These are phyloP conservation scores for Ptilorrhoa leucosticta DNA, from an alignment of 2,113 vertebrate genomes.

Conservation along the genomic window DNA sequence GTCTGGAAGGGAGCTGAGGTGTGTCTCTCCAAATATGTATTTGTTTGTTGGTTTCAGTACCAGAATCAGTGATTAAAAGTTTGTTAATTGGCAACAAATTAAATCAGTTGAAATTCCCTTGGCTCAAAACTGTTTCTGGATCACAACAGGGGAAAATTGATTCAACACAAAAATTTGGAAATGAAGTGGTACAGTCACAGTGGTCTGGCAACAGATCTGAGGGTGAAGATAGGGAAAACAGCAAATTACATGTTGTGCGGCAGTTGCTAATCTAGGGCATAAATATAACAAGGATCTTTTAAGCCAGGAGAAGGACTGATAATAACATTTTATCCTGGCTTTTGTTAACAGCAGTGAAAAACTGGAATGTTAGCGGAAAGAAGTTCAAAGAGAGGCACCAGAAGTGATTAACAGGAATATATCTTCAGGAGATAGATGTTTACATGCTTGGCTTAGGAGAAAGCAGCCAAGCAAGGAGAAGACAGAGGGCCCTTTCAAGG, in stretches of 20 bases:
- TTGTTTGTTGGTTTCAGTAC: not conserved
- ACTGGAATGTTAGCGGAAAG: not conserved
- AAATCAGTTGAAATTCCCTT: not conserved
- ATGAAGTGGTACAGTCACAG: constrained; percentile 19
- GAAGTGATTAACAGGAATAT: not conserved
- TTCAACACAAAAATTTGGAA: constrained; percentile 41
- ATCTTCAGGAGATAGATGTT: constrained; percentile 11
- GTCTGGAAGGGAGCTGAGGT: not conserved
- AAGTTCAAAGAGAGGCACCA: constrained; percentile 14
- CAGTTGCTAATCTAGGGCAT: constrained; percentile 16
- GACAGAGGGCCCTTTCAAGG: not conserved
- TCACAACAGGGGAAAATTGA: not conserved
- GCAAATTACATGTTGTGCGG: not conserved
- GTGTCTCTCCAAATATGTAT: not conserved
- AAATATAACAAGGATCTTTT: not conserved
- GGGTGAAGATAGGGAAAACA: constrained; percentile 10
- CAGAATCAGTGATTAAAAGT: not conserved
- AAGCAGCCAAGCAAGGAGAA: not conserved
- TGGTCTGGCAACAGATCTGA: constrained; percentile 44
- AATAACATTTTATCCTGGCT: constrained; percentile 12
- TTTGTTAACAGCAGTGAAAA: constrained; percentile 37
- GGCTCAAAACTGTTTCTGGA: not conserved
- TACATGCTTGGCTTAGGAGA: not conserved
- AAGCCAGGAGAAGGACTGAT: not conserved
- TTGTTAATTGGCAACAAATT: not conserved